phyloP scores from a whole-genome alignment of 2,797 vertebrate genomes.

The Picus viridis region DNA sequence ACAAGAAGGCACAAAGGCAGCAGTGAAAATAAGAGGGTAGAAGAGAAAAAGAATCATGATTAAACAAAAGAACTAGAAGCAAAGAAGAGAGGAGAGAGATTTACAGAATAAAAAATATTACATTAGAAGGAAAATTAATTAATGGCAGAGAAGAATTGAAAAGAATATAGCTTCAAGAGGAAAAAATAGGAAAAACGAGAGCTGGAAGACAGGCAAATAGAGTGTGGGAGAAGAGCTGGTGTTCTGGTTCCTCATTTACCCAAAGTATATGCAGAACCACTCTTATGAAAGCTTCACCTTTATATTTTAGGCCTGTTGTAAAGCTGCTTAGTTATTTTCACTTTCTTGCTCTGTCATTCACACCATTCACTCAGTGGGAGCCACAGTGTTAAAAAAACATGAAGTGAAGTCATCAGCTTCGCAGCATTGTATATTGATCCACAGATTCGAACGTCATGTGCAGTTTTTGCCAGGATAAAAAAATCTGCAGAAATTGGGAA shows the following conservation, averaged over 20 bases:
- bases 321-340: background rate
- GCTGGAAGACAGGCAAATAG: background rate
- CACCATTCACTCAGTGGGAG: background rate
- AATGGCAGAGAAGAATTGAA: background rate
- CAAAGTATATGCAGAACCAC: background rate
- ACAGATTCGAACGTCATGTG: background rate
- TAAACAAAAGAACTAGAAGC: background rate
- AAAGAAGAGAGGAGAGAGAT: background rate
- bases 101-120: background rate
- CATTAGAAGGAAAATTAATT: background rate
- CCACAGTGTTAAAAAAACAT: background rate
- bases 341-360: background rate
- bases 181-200: background rate
- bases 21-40: background rate
- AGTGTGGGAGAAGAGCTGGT: background rate
- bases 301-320: background rate
- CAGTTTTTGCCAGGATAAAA: background rate
- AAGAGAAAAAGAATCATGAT: background rate
- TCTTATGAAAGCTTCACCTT: background rate
- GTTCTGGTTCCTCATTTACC: background rate
- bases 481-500: background rate
- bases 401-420: background rate
- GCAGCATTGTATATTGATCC: slow-evolving; percentile 27
- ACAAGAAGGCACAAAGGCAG: background rate
- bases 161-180: background rate